Percentiles rank a stretch among this genome's conserved stretches.
phyloP scores from a whole-genome alignment of 2,888 invertebrate genomes.

The Pollenia labialis region DNA sequence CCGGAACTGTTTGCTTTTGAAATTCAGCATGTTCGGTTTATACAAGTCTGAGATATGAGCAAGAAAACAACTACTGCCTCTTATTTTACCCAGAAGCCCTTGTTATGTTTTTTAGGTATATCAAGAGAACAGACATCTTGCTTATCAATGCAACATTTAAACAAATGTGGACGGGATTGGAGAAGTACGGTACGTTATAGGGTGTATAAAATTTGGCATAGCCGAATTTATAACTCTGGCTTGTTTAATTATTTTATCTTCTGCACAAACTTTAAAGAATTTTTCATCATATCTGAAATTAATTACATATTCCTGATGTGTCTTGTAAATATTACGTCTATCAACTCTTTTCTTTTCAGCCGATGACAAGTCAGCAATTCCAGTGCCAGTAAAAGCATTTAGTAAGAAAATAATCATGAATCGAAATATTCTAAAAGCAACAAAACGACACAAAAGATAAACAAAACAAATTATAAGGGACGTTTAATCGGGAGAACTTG shows the following conservation, averaged over 20 bases:
- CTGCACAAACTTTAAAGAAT: background rate
- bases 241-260: background rate
- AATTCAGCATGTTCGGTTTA: too few relatives aligned
- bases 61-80: too few relatives aligned
- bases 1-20: too few relatives aligned
- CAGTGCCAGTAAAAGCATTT: background rate
- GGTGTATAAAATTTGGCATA: too few relatives aligned
- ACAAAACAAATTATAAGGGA: background rate
- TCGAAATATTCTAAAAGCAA: constrained; percentile 28
- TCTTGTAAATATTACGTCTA: constrained; percentile 24
- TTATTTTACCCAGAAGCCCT: too few relatives aligned
- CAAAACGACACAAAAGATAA: background rate
- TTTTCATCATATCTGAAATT: background rate
- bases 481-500: background rate
- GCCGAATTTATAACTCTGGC: too few relatives aligned
- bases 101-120: too few relatives aligned
- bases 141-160: too few relatives aligned
- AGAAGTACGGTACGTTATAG: too few relatives aligned
- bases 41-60: too few relatives aligned
- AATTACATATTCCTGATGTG: constrained; percentile 16
- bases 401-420: constrained; percentile 29
- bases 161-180: too few relatives aligned
- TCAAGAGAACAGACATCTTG: too few relatives aligned
- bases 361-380: background rate
- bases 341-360: background rate